Percentiles rank a stretch among this genome's conserved stretches.
These are phyloP conservation scores for Coregonus ussuriensis DNA, from an alignment of 2,797 vertebrate genomes.

Conservation along the genomic window DNA sequence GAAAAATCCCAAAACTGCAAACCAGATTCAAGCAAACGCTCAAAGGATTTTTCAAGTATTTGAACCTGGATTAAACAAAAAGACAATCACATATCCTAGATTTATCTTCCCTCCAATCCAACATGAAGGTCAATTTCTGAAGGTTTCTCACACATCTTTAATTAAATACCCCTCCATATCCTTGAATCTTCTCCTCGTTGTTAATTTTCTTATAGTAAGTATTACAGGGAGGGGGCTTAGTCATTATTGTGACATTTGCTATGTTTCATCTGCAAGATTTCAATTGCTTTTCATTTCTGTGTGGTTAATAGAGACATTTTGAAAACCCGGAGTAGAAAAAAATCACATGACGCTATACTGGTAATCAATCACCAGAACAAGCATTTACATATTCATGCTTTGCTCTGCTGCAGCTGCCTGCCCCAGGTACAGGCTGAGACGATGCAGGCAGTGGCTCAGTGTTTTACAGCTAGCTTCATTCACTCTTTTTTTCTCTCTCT, in stretches of 20 bases:
- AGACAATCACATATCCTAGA: background rate
- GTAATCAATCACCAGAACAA: slow-evolving; percentile 59
- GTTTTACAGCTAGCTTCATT: slow-evolving; percentile 17
- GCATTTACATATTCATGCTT: slow-evolving; percentile 53
- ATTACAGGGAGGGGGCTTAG: background rate
- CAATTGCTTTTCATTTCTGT: slow-evolving; percentile 58
- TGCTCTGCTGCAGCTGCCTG: too few species aligned
- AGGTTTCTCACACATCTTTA: background rate
- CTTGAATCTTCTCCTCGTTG: background rate
- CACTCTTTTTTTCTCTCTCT: background rate
- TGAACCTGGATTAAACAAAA: background rate
- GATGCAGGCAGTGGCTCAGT: slow-evolving; percentile 13
- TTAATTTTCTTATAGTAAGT: background rate
- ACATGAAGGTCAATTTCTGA: background rate
- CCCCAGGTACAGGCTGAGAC: slow-evolving; percentile 1
- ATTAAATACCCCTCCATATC: background rate
- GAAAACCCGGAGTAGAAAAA: slow-evolving; percentile 26
- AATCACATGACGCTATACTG: slow-evolving; percentile 39
- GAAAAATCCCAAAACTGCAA: too few species aligned
- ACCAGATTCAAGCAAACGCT: too few species aligned
- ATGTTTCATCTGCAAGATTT: slow-evolving; percentile 46
- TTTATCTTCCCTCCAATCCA: background rate
- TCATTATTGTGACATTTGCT: slow-evolving; percentile 21
- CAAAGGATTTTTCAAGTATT: too few species aligned
- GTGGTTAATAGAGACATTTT: slow-evolving; percentile 50